Base-by-base conservation (phyloP, 2,113 vertebrate species). In the Lota lota region DNA sequence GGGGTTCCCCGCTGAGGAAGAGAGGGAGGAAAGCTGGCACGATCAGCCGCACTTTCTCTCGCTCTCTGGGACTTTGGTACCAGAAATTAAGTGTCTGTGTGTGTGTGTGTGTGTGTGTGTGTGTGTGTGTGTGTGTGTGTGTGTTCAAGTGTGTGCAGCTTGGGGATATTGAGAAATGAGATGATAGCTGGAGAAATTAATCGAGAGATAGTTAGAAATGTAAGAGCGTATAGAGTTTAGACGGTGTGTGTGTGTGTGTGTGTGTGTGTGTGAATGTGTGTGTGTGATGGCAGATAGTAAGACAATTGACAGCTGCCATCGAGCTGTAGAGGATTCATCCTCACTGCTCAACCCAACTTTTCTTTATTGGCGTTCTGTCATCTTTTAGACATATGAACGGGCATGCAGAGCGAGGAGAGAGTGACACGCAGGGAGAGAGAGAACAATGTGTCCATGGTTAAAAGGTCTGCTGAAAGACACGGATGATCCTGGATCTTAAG, bases 291-390 rank as follows among this genome's bases (percentile, higher is more conserved):
- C 11, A 64, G 47, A 62, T 67, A 1, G 1, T 54, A 63, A 64
- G 59, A 16, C 68, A 50, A 17, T 21, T 33, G 76, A 20, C 64
- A 65, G 68, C 56, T n/a, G 58, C 51, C 51, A n/a, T 19, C 11
- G 67, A 3, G 22, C 16, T 50, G 21, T 24, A 11, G 22, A 50
- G 18, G 53, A 58, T 51, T 80, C 79, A 66, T 67, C 64, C 53
- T 70, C 59, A 54, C 28, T 73, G 5, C 73, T 62, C 61, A 63
- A 70, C 68, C 28, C 36, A 40, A 14, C 20, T 1, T 10, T 53
- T 76, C 51, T 64, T 64, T 80, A 70, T 84, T 15, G 10, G 61
- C 63, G 19, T 79, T 73, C 51, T 82, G 84, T 77, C 63, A 75
- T 78, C 71, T 63, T n/a, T n/a, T n/a, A n/a, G n/a, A n/a, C n/a